A percentile compares a stretch with the other conserved stretches of the same genome.
Conservation (phyloP, 2,888 invertebrate species). For the Neoaliturus tenellus region DNA sequence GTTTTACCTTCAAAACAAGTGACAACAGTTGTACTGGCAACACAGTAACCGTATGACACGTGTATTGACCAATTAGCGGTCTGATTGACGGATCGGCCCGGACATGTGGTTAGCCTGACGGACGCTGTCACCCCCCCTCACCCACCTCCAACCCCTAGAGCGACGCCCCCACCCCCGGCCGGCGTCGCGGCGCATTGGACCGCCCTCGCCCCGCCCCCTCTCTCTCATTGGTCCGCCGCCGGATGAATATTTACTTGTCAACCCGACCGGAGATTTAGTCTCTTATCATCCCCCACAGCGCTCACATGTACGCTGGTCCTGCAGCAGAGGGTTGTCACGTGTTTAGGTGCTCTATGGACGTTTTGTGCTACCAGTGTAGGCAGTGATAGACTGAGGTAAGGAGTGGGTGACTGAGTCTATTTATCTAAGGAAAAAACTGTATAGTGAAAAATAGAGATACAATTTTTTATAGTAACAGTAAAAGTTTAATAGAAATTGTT, state of each 20-base stretch:
- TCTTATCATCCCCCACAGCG: not conserved
- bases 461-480: no score
- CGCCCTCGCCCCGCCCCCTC: slow-evolving; percentile 37
- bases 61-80: slow-evolving; percentile 16
- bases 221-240: slow-evolving; percentile 4
- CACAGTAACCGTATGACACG: not conserved
- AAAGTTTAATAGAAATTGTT: no score
- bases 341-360: not conserved
- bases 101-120: slow-evolving; percentile 45
- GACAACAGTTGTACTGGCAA: no score
- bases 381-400: no score
- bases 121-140: slow-evolving; percentile 37
- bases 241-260: slow-evolving; percentile 23
- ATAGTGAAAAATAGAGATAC: no score
- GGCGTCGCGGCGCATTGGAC: slow-evolving; percentile 55
- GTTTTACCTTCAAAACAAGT: no score
- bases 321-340: not conserved
- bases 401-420: no score
- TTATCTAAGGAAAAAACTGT: no score
- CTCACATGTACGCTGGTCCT: not conserved
- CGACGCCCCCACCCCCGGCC: slow-evolving; percentile 52
- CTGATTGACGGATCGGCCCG: slow-evolving; percentile 31
- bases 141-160: slow-evolving; percentile 48
- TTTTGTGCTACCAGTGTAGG: no score
- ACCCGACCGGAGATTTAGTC: slow-evolving; percentile 18